phyloP scores from a whole-genome alignment of 1,140 invertebrate genomes.

The Panonychus citri region DNA sequence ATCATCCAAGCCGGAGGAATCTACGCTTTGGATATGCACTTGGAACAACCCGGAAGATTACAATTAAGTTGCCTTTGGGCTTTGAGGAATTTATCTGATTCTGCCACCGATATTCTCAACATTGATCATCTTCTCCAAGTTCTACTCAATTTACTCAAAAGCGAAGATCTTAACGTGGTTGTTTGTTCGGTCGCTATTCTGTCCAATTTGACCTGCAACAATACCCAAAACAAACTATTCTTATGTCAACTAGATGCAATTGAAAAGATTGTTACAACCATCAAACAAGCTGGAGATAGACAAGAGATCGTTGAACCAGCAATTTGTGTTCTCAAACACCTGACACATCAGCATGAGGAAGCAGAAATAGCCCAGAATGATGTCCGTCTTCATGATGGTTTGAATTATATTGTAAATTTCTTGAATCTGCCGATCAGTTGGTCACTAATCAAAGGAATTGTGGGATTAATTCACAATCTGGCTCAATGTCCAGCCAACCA shows the following conservation, averaged over 20 bases:
- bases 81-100: conserved; percentile 86
- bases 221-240: conserved; percentile 83
- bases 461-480: conserved; percentile 86
- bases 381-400: conserved; percentile 71
- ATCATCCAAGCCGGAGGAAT: conserved; percentile 93
- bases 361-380: conserved; percentile 93
- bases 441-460: conserved; percentile 79
- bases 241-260: conserved; percentile 90
- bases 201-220: conserved; percentile 96
- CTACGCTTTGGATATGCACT: conserved; percentile 82
- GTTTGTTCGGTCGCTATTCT: conserved; percentile 93
- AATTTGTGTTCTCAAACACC: conserved; percentile 80
- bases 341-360: conserved; percentile 82
- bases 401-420: conserved; percentile 79
- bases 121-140: conserved; percentile 20
- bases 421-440: conserved; percentile 77
- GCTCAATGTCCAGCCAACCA: conserved; percentile 87
- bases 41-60: conserved; percentile 67
- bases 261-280: conserved; percentile 75
- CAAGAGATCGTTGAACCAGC: conserved; percentile 96
- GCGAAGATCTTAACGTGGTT: conserved; percentile 79
- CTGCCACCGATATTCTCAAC: conserved; percentile 46
- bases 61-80: conserved; percentile 97
- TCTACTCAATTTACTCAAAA: conserved; percentile 38
- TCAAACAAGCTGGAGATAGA: conserved; percentile 75